phyloP scores from a whole-genome alignment of 2,113 vertebrate species.

The Plotosus lineatus region DNA sequence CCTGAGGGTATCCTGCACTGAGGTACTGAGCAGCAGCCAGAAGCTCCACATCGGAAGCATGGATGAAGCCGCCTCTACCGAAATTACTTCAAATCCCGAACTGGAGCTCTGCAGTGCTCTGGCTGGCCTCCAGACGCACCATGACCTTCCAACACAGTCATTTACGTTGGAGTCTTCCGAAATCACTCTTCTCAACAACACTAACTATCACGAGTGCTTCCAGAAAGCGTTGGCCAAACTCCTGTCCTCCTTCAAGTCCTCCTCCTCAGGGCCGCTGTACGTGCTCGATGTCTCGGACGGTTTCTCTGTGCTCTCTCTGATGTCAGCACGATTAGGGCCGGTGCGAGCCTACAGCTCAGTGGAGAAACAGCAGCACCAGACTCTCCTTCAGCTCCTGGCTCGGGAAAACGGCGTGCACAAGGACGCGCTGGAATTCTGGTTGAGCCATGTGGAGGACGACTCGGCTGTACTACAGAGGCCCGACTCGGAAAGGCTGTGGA shows the following conservation, averaged over 20 bases:
- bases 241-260: conserved; percentile 67
- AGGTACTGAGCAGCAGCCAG: conserved; percentile 63
- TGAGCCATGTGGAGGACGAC: conserved; percentile 85
- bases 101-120: conserved; percentile 87
- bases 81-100: conserved; percentile 70
- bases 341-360: conserved; percentile 92
- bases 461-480: conserved; percentile 84
- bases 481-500: conserved; percentile 89
- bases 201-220: conserved; percentile 82
- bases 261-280: conserved; percentile 72
- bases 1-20: conserved; percentile 82
- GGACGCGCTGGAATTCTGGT: conserved; percentile 87
- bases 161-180: conserved; percentile 88
- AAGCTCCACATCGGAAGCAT: conserved; percentile 55
- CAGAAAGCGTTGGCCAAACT: conserved; percentile 80
- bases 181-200: conserved; percentile 88
- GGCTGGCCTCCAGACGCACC: conserved; percentile 84
- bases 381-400: conserved; percentile 78
- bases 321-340: conserved; percentile 81
- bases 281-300: conserved; percentile 94
- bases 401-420: conserved; percentile 78
- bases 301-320: conserved; percentile 88
- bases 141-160: conserved; percentile 55
- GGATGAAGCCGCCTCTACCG: conserved; percentile 5
- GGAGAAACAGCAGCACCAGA: conserved; percentile 88